Conservation (phyloP, 92 coral and sea anemone genomes). For the Virgularia gustaviana region DNA sequence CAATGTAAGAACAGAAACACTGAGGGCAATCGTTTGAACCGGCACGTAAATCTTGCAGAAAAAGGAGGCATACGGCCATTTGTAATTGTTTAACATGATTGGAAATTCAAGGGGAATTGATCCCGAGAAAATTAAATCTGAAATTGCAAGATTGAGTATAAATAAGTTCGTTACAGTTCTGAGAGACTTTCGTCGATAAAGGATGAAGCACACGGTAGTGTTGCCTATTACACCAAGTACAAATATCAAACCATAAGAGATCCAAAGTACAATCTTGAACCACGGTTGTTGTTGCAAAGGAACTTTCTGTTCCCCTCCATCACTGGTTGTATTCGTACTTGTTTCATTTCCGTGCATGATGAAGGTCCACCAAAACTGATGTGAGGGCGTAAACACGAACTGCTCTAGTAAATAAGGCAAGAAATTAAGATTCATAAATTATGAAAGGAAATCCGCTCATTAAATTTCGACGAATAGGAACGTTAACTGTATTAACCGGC, state of each 20-base stretch:
- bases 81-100: constrained; percentile 75
- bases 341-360: not conserved
- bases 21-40: constrained; percentile 77
- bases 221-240: constrained; percentile 78
- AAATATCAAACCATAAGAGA: constrained; percentile 66
- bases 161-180: constrained; percentile 92
- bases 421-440: no score
- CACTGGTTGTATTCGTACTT: not conserved
- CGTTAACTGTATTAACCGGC: no score
- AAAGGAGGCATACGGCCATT: constrained; percentile 93
- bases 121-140: constrained; percentile 78
- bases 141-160: constrained; percentile 87
- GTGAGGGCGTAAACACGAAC: no score
- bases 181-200: constrained; percentile 67
- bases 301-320: not conserved
- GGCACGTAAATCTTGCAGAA: constrained; percentile 87
- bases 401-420: no score
- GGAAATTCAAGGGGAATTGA: constrained; percentile 98
- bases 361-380: no score
- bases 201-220: constrained; percentile 69
- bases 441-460: no score
- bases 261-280: constrained; percentile 27
- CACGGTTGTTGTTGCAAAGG: constrained; percentile 16
- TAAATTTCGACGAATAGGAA: no score
- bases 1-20: constrained; percentile 83